Evolutionary conservation across 2,797 vertebrate species (phyloP).

Genomic region (Scleropages formosus): DNA sequence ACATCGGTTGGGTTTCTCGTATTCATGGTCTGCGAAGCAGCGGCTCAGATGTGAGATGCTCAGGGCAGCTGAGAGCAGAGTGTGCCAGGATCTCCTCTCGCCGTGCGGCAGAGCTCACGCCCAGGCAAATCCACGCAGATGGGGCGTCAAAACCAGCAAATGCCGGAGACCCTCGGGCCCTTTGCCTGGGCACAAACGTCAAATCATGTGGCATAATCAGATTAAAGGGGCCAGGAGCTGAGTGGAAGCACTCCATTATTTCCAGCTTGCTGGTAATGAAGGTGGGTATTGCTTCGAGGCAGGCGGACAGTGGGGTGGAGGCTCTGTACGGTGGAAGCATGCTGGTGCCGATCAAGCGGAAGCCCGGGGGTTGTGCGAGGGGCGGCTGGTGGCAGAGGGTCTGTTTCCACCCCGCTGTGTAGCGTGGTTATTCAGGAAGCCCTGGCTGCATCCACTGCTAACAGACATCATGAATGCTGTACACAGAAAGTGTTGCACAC

Average conservation of each 20-base stretch:
- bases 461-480: background rate
- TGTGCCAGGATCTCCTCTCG: background rate
- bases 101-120: conserved; percentile 15
- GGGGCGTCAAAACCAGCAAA: conserved; percentile 25
- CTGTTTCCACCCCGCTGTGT: conserved; percentile 38
- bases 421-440: conserved; percentile 20
- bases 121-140: conserved; percentile 34
- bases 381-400: background rate
- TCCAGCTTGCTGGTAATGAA: conserved; percentile 50
- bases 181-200: conserved; percentile 43
- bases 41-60: background rate
- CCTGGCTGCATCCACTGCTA: background rate
- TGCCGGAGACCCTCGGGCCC: conserved; percentile 39
- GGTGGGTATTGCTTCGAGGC: conserved; percentile 47
- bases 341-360: background rate
- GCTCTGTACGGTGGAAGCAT: background rate
- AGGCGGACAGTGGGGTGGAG: conserved; percentile 24
- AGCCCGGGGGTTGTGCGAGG: background rate
- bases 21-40: no score
- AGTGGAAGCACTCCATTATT: conserved; percentile 52
- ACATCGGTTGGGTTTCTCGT: no score
- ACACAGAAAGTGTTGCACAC: background rate
- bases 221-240: conserved; percentile 51
- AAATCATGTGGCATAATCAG: conserved; percentile 66
- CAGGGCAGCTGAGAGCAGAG: background rate